These are phyloP conservation scores for Pectinophora gossypiella DNA, from an alignment of 1,140 invertebrate species.

Conservation along the genomic window DNA sequence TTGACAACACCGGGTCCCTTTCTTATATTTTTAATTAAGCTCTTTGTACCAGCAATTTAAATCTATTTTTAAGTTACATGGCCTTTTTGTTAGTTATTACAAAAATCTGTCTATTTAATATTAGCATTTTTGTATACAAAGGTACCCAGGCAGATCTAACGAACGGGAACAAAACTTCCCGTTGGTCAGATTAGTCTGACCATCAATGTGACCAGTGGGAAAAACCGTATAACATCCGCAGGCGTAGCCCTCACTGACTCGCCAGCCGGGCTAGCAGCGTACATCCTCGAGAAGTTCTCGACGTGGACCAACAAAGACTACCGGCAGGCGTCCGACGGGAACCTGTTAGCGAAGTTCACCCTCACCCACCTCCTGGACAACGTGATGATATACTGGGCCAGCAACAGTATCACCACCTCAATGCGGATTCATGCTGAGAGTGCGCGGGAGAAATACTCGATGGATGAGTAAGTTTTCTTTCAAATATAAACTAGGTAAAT, in stretches of 20 bases:
- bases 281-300: conserved; percentile 92
- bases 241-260: conserved; percentile 79
- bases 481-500: not conserved
- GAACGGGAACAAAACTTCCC: too few relatives aligned
- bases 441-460: conserved; percentile 17
- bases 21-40: not conserved
- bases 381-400: conserved; percentile 91
- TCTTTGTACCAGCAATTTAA: not conserved
- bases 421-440: conserved; percentile 82
- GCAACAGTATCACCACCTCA: conserved; percentile 85
- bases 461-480: conserved; percentile 40
- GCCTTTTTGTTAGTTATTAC: not conserved
- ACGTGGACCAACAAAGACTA: conserved; percentile 82
- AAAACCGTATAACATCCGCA: too few relatives aligned
- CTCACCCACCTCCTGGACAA: conserved; percentile 89
- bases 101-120: not conserved
- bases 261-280: conserved; percentile 86
- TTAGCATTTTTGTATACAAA: too few relatives aligned
- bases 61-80: not conserved
- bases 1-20: not conserved
- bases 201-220: too few relatives aligned
- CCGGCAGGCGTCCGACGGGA: conserved; percentile 80
- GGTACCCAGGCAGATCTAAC: too few relatives aligned
- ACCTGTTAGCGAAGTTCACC: conserved; percentile 77
- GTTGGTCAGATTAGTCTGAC: too few relatives aligned